A percentile compares a stretch with the other conserved stretches of the same genome.
Evolutionary conservation across 1,140 invertebrate genomes (phyloP).

Genomic region (Lepidurus couesii): DNA sequence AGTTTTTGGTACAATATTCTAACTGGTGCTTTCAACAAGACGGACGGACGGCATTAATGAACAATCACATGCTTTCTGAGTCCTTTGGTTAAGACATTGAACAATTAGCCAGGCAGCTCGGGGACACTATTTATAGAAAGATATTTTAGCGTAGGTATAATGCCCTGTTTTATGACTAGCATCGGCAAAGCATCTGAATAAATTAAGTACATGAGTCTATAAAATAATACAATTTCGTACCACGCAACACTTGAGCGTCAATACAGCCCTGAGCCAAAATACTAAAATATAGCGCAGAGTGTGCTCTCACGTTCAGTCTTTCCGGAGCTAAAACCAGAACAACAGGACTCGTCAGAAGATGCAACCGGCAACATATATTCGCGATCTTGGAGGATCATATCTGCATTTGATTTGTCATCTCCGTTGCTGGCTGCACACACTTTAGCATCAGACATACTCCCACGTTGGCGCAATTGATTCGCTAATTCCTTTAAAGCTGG

Average conservation of each 20-base stretch:
- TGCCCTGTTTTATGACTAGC: too few relatives aligned
- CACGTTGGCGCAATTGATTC: background rate
- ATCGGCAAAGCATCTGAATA: too few relatives aligned
- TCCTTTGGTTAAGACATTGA: background rate
- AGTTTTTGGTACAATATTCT: background rate
- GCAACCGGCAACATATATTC: background rate
- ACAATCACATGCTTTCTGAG: background rate
- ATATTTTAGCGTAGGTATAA: too few relatives aligned
- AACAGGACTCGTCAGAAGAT: background rate
- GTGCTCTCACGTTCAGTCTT: background rate
- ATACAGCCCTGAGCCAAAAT: too few relatives aligned
- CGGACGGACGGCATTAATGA: constrained; percentile 12
- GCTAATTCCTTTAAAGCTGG: background rate
- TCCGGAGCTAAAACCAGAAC: background rate
- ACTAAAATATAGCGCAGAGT: background rate
- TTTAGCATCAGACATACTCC: background rate
- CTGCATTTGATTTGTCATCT: background rate
- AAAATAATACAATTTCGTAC: too few relatives aligned
- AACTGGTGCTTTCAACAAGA: background rate
- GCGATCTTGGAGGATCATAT: background rate
- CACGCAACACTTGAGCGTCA: too few relatives aligned
- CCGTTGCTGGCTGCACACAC: background rate
- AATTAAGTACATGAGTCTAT: too few relatives aligned
- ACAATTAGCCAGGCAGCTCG: background rate
- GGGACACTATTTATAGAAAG: too few relatives aligned